Evolutionary conservation across 2,888 invertebrate genomes (phyloP), one percentile per base, ranked within the genome.

Genomic region (Pristionchus mayeri): DNA sequence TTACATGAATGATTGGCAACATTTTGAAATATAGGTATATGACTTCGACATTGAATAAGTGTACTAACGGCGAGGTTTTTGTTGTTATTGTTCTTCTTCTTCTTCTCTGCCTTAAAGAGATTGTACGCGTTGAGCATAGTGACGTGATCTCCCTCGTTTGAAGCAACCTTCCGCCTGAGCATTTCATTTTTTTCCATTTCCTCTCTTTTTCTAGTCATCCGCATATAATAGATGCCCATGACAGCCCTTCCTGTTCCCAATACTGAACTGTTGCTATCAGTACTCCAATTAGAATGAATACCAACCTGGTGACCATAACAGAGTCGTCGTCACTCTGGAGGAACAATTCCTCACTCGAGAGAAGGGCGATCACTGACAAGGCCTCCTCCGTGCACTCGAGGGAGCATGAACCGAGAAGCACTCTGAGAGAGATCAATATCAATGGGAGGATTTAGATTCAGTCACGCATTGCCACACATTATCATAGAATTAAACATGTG

Each of bases 291-390:
- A 63, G 11, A 21, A 63, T n/a, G 3, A 78, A 18, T 18, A 3
- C 11, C 27, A n/a, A 82, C 81, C 48, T 60, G 21, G 30, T 82
- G 3, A 63, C 30, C 9, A 13, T 21, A 2, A 48, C 60, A 1
- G 48, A 48, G 24, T 82, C 81, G 2, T 82, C 81, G 27, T 82
- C 63, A n/a, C 27, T 93, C 91, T 92, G 93, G 88, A 90, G 48
- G 81, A 78, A 88, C 37, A 98, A 94, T 86, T 96, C 96, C 93
- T 98, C 98, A 85, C 96, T 96, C 9, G 97, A 97, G 85, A 98
- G 94, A 76, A 97, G 94, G 0, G 98, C 95, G 44, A 98, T 95
- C 86, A 98, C 95, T 88, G 96, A 96, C 84, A 98, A 93, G 76
- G 96, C 93, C 91, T 95, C 95, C 88, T 94, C 94, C 4, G 90